These are phyloP conservation scores for Ormyrus nitidulus DNA, from an alignment of 2,888 invertebrate species.

Conservation along the genomic window DNA sequence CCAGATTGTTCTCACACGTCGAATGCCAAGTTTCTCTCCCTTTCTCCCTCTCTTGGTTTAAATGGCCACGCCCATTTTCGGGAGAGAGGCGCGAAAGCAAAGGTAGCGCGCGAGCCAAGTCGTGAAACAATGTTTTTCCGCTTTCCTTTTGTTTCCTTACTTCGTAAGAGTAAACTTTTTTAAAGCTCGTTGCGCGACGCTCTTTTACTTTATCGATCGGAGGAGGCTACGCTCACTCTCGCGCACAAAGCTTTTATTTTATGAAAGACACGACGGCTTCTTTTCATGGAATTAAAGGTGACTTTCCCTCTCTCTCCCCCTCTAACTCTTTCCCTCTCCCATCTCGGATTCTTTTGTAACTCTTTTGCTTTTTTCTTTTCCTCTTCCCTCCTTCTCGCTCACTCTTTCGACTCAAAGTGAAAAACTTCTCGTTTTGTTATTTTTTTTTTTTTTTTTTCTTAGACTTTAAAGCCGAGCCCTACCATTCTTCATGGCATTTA, in stretches of 20 bases:
- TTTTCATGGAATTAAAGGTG: slow-evolving; percentile 52
- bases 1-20: slow-evolving; percentile 49
- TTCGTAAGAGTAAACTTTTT: slow-evolving; percentile 53
- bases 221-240: not conserved
- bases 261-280: slow-evolving; percentile 52
- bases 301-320: slow-evolving; percentile 27
- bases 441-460: not conserved
- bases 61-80: slow-evolving; percentile 51
- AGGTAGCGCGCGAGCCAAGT: slow-evolving; percentile 31
- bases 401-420: slow-evolving; percentile 34
- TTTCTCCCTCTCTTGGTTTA: slow-evolving; percentile 35
- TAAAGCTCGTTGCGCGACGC: slow-evolving; percentile 50
- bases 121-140: slow-evolving; percentile 54
- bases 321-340: not conserved
- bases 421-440: slow-evolving; percentile 46
- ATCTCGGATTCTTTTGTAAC: slow-evolving; percentile 21
- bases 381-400: not conserved
- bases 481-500: slow-evolving; percentile 43
- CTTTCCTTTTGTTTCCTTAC: slow-evolving; percentile 50
- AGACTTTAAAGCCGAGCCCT: not conserved
- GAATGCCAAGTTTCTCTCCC: slow-evolving; percentile 43
- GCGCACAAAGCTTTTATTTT: slow-evolving; percentile 49
- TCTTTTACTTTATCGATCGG: slow-evolving; percentile 53
- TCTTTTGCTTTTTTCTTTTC: not conserved
- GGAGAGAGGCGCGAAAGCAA: not conserved